Percentiles rank a stretch among this genome's conserved stretches.
Evolutionary conservation across 1,140 invertebrate species (phyloP).

Genomic region (Campoletis sonorensis): DNA sequence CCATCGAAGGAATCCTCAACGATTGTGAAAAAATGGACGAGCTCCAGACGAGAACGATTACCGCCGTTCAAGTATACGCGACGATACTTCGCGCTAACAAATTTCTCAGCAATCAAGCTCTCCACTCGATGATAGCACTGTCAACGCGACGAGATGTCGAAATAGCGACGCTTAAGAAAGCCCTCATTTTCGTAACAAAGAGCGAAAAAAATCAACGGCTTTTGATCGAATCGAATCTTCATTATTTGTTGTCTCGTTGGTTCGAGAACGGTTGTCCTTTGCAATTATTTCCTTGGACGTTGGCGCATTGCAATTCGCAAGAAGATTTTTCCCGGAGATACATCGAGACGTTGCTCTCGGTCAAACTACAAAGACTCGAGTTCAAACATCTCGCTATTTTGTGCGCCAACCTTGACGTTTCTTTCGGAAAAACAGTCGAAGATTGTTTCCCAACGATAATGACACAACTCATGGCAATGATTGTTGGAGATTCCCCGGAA

Average conservation of each 20-base stretch:
- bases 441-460: slow-evolving; percentile 68
- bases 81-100: slow-evolving; percentile 69
- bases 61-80: slow-evolving; percentile 68
- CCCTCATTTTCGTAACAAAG: slow-evolving; percentile 61
- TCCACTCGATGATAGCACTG: slow-evolving; percentile 70
- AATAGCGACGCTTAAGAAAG: slow-evolving; percentile 60
- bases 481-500: slow-evolving; percentile 30
- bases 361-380: slow-evolving; percentile 65
- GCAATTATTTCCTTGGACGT: slow-evolving; percentile 68
- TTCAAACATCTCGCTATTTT: slow-evolving; percentile 58
- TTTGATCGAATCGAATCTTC: slow-evolving; percentile 71
- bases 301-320: slow-evolving; percentile 65
- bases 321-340: slow-evolving; percentile 72
- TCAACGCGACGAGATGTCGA: slow-evolving; percentile 66
- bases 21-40: slow-evolving; percentile 68
- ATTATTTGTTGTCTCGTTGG: slow-evolving; percentile 63
- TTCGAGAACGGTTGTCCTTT: slow-evolving; percentile 52
- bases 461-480: slow-evolving; percentile 59
- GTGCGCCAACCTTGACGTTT: slow-evolving; percentile 59
- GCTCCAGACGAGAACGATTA: slow-evolving; percentile 64
- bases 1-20: neutral
- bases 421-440: slow-evolving; percentile 67
- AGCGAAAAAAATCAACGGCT: slow-evolving; percentile 49
- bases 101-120: slow-evolving; percentile 68
- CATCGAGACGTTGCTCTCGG: slow-evolving; percentile 66